Evolutionary conservation across 2,113 vertebrate species (phyloP).

Genomic region (Trichechus manatus): DNA sequence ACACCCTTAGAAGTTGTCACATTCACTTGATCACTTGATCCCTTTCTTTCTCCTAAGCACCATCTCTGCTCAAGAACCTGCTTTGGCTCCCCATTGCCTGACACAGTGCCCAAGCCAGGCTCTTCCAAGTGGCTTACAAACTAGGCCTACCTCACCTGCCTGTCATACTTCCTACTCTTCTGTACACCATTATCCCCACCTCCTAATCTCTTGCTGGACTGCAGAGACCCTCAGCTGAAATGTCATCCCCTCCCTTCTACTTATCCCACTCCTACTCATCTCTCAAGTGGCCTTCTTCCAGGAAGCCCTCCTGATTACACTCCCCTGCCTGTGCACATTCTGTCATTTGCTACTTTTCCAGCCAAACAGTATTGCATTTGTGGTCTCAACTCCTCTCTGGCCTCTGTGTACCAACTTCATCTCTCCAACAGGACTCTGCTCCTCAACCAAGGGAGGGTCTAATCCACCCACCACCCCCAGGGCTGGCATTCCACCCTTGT

Average conservation of each 20-base stretch:
- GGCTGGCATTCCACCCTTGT: not conserved
- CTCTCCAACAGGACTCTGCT: not conserved
- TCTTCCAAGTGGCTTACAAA: not conserved
- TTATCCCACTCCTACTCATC: not conserved
- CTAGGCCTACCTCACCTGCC: not conserved
- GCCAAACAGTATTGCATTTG: rapidly evolving
- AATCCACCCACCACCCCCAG: not conserved
- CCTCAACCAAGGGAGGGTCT: not conserved
- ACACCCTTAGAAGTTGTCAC: not conserved
- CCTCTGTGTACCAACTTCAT: not conserved
- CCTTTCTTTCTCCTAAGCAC: not conserved
- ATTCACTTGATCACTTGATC: too few relatives aligned
- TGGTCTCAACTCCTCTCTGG: not conserved
- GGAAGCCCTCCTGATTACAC: not conserved
- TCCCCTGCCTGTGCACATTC: not conserved
- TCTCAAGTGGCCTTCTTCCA: not conserved
- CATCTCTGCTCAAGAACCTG: not conserved
- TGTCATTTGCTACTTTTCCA: not conserved
- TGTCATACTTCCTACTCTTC: rapidly evolving
- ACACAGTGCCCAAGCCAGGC: not conserved
- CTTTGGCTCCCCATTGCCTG: not conserved
- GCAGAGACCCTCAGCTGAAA: not conserved
- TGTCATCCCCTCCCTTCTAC: not conserved
- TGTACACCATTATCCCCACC: not conserved
- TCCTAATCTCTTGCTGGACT: not conserved